These are phyloP conservation scores for Aphelinus certus DNA, from an alignment of 1,140 invertebrate species.

Conservation along the genomic window DNA sequence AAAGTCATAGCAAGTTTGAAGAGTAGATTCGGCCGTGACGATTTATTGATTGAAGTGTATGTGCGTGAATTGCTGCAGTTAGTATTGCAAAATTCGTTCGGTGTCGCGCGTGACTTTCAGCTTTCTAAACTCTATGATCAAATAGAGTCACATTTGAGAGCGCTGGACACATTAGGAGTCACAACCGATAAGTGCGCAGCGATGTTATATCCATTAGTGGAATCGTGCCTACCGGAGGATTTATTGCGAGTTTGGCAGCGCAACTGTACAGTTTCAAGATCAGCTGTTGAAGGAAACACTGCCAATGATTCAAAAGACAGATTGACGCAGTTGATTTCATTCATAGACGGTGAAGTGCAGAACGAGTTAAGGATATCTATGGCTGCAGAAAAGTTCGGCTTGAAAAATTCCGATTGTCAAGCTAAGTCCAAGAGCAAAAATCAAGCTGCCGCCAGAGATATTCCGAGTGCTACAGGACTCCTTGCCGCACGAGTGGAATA, in stretches of 20 bases:
- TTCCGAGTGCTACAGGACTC: constrained; percentile 21
- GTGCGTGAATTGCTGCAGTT: constrained; percentile 46
- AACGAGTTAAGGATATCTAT: constrained; percentile 46
- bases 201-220: constrained; percentile 52
- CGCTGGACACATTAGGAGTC: constrained; percentile 49
- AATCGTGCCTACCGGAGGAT: constrained; percentile 54
- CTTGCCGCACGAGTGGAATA: constrained; percentile 4
- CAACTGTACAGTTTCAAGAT: neutral
- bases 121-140: constrained; percentile 45
- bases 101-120: neutral
- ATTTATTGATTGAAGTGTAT: constrained; percentile 48
- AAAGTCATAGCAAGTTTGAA: constrained; percentile 39
- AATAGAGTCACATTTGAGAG: constrained; percentile 47
- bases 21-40: constrained; percentile 41
- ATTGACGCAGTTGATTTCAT: constrained; percentile 44
- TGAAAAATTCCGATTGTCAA: neutral
- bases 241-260: constrained; percentile 48
- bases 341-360: constrained; percentile 46
- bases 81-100: constrained; percentile 38
- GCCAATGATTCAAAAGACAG: neutral
- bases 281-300: constrained; percentile 25
- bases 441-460: constrained; percentile 7
- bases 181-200: constrained; percentile 51
- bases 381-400: constrained; percentile 35
- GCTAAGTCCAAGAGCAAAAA: neutral